phyloP scores from a whole-genome alignment of 2,797 vertebrate genomes.

The Sebastes kiyomatsui region DNA sequence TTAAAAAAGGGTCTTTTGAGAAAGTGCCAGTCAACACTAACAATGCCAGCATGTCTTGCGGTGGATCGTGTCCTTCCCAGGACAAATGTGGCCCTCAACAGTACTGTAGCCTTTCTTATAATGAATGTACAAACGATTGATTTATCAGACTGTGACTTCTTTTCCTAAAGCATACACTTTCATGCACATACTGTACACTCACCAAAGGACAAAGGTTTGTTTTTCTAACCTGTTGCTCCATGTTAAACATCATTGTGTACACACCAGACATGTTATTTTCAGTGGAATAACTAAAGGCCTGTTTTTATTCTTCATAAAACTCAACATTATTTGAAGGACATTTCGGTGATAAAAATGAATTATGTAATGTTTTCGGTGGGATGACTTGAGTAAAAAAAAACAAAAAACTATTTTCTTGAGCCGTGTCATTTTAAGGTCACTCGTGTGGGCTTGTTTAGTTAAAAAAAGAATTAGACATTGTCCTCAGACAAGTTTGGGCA shows the following conservation, averaged over 20 bases:
- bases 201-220: neutral
- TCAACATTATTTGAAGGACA: constrained; percentile 32
- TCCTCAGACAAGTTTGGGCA: neutral
- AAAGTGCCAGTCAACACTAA: constrained; percentile 1
- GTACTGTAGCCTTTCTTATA: constrained; percentile 60
- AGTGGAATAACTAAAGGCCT: neutral
- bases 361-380: constrained; percentile 15
- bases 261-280: neutral
- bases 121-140: constrained; percentile 74
- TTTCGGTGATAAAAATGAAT: constrained; percentile 15
- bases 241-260: constrained; percentile 20
- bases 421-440: neutral
- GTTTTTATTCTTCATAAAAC: constrained; percentile 30
- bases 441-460: fast-evolving
- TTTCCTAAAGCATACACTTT: constrained; percentile 1
- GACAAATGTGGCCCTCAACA: constrained; percentile 32
- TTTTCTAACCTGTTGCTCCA: neutral
- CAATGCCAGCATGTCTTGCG: constrained; percentile 6
- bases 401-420: constrained; percentile 2
- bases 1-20: neutral
- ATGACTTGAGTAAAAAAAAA: constrained; percentile 56
- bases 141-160: constrained; percentile 61
- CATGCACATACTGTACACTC: constrained; percentile 56
- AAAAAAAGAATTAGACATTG: neutral
- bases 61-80: constrained; percentile 7